Conservation (phyloP, 2,113 vertebrate genomes). For the Podocnemis expansa region DNA sequence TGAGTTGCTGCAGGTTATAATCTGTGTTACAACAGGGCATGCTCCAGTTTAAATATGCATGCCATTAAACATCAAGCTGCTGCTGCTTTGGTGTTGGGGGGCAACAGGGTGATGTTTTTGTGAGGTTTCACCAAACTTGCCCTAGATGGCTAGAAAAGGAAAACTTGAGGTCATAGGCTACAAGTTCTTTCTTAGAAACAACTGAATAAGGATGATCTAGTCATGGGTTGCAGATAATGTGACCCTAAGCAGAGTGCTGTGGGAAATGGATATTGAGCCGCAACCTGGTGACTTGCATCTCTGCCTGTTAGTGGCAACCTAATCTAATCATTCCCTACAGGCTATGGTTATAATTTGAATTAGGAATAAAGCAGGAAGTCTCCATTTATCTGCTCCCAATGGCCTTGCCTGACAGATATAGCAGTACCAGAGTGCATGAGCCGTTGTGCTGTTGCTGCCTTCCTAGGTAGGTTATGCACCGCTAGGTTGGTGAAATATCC, state of each 20-base stretch:
- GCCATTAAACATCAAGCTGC: not conserved
- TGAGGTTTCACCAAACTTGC: not conserved
- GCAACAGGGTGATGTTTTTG: not conserved
- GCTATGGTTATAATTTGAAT: not conserved
- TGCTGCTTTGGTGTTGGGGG: not conserved
- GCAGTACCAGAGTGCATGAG: not conserved
- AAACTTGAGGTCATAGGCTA: not conserved
- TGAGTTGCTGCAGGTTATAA: not conserved
- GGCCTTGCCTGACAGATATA: not conserved
- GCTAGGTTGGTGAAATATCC: not conserved
- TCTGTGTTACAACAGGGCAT: fast-evolving
- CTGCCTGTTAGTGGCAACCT: not conserved
- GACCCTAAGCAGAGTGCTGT: not conserved
- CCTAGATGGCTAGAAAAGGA: not conserved
- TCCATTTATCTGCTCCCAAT: not conserved
- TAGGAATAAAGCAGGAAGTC: not conserved
- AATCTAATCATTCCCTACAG: not conserved
- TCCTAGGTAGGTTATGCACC: not conserved
- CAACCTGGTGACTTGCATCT: not conserved
- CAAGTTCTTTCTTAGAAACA: not conserved
- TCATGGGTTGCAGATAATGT: not conserved
- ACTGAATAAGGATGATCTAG: not conserved
- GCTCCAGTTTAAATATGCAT: not conserved
- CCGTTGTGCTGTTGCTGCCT: not conserved
- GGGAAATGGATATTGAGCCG: not conserved